A percentile compares a stretch with the other conserved stretches of the same genome.
These are phyloP conservation scores for Microplitis manilae DNA, from an alignment of 2,888 invertebrate species.

Conservation along the genomic window DNA sequence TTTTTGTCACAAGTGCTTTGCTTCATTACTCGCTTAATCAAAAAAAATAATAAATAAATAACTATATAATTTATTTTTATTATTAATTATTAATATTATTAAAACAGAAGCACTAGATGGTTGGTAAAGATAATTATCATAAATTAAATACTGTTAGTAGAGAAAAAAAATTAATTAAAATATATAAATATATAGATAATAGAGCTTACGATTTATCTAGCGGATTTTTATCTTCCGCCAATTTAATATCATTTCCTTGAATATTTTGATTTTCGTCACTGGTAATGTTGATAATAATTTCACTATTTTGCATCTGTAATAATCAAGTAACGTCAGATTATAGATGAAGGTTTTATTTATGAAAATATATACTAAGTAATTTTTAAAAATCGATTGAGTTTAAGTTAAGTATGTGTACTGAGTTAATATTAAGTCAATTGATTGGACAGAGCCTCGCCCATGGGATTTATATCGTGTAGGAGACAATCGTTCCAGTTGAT, in stretches of 20 bases:
- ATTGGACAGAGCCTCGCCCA: not conserved
- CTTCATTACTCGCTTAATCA: not conserved
- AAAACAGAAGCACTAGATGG: not conserved
- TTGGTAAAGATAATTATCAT: constrained; percentile 9
- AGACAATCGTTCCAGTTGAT: constrained; percentile 11
- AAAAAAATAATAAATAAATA: not conserved
- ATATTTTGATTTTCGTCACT: constrained; percentile 28
- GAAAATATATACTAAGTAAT: not conserved
- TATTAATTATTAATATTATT: constrained; percentile 17
- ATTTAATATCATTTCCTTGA: not conserved
- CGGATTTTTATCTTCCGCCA: constrained; percentile 12
- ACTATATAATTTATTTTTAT: not conserved
- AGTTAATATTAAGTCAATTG: not conserved
- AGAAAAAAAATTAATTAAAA: constrained; percentile 3
- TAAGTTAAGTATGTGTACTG: not conserved
- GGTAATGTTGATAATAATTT: constrained; percentile 10
- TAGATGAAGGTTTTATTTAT: not conserved
- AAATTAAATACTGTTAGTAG: constrained; percentile 26
- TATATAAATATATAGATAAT: constrained; percentile 22
- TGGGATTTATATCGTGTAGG: constrained; percentile 1
- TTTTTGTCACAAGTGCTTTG: constrained; percentile 19
- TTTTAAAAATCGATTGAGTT: not conserved
- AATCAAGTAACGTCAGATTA: constrained; percentile 3
- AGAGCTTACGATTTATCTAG: constrained; percentile 31
- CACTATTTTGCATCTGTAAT: constrained; percentile 23